A percentile compares a stretch with the other conserved stretches of the same genome.
Evolutionary conservation across 37 sponge, comb jelly and placozoan species (phyloP).

Genomic region (Halisarca cf. caerulea): DNA sequence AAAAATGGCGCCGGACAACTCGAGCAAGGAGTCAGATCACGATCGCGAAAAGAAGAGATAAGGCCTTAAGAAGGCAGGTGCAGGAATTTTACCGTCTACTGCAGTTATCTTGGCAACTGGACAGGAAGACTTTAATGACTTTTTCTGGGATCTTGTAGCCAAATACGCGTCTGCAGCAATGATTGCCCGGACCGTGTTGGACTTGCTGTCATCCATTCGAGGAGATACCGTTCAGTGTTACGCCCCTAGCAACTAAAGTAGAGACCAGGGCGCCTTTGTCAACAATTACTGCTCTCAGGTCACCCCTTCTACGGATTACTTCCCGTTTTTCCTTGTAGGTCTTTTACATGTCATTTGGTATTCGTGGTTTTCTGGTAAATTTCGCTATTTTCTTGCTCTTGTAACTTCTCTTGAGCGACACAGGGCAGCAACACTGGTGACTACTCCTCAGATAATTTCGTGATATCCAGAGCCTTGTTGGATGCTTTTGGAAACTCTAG

Average conservation of each 20-base stretch:
- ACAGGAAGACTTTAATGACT: conserved; percentile 20
- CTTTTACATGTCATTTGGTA: conserved; percentile 63
- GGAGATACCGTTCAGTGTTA: conserved; percentile 40
- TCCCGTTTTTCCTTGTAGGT: conserved; percentile 32
- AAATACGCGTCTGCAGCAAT: conserved; percentile 24
- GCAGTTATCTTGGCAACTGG: too few relatives aligned
- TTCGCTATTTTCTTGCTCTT: conserved; percentile 56
- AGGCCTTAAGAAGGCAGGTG: too few relatives aligned
- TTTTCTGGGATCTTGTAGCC: conserved; percentile 54
- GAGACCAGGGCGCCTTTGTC: conserved; percentile 36
- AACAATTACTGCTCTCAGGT: conserved; percentile 41
- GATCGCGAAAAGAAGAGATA: too few relatives aligned
- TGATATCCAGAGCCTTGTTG: conserved; percentile 37
- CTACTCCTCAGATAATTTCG: conserved; percentile 34
- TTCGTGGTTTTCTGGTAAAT: conserved; percentile 45
- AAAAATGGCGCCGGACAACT: too few relatives aligned
- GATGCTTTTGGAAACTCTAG: background rate
- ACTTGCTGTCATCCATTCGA: conserved; percentile 48
- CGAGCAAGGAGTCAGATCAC: too few relatives aligned
- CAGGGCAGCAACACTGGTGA: conserved; percentile 48
- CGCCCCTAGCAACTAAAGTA: conserved; percentile 31
- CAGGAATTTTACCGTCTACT: too few relatives aligned
- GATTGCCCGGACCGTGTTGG: conserved; percentile 35
- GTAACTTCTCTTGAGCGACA: conserved; percentile 44
- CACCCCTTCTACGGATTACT: conserved; percentile 36